A percentile compares a stretch with the other conserved stretches of the same genome.
Conservation (phyloP, 2,797 vertebrate genomes). For the Ibycter americanus region DNA sequence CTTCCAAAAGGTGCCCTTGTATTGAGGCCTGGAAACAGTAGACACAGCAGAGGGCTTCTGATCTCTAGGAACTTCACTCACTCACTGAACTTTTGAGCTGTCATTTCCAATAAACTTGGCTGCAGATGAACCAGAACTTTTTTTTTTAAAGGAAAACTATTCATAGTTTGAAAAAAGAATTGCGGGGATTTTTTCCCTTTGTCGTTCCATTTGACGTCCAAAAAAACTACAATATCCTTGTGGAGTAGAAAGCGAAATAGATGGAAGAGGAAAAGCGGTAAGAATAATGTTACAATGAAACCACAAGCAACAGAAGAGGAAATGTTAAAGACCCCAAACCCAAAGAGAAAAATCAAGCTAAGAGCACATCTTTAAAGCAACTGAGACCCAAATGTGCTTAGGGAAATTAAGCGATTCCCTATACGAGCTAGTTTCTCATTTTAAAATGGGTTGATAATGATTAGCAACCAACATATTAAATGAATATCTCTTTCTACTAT, state of each 20-base stretch:
- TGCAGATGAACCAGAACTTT: constrained; percentile 75
- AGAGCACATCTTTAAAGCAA: constrained; percentile 52
- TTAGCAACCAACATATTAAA: constrained; percentile 64
- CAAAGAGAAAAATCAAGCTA: constrained; percentile 70
- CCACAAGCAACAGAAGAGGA: constrained; percentile 72
- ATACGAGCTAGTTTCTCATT: constrained; percentile 56
- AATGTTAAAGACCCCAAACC: constrained; percentile 71
- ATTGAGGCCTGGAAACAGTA: constrained; percentile 73
- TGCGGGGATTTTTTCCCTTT: constrained; percentile 67
- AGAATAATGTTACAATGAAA: constrained; percentile 74
- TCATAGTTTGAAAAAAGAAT: constrained; percentile 73
- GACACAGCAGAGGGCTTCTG: constrained; percentile 72
- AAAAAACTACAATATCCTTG: constrained; percentile 70
- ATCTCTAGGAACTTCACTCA: constrained; percentile 74
- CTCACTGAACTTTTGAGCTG: constrained; percentile 73
- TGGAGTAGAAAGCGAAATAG: constrained; percentile 69
- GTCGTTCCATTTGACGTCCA: constrained; percentile 69
- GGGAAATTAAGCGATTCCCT: constrained; percentile 65
- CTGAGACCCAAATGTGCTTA: constrained; percentile 62
- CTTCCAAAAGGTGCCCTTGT: constrained; percentile 73
- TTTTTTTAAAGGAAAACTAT: constrained; percentile 65
- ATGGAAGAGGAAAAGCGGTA: constrained; percentile 69
- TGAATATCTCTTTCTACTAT: constrained; percentile 48
- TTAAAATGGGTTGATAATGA: constrained; percentile 56
- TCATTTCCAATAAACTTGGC: constrained; percentile 74